Conservation (phyloP, 2,888 invertebrate genomes). For the Drosophila hamatofila region DNA sequence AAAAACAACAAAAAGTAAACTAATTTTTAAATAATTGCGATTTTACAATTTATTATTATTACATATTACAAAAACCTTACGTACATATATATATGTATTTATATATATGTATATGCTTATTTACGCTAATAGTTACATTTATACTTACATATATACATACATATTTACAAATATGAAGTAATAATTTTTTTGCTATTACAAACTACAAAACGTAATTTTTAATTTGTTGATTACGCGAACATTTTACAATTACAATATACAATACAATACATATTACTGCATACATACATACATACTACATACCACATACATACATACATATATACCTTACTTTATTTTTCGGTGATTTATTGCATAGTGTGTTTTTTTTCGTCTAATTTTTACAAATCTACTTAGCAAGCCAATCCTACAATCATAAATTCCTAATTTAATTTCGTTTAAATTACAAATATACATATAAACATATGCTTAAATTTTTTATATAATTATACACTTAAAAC, state of each 20-base stretch:
- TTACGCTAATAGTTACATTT: slow-evolving; percentile 69
- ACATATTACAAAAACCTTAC: slow-evolving; percentile 43
- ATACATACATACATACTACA: slow-evolving; percentile 34
- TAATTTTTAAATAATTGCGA: slow-evolving; percentile 72
- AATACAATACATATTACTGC: slow-evolving; percentile 33
- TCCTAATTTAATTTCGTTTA: slow-evolving; percentile 78
- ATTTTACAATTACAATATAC: slow-evolving; percentile 53
- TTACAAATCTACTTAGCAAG: slow-evolving; percentile 59
- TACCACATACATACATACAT: slow-evolving; percentile 38
- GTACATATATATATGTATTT: slow-evolving; percentile 24
- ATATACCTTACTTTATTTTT: slow-evolving; percentile 75
- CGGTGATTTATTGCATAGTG: slow-evolving; percentile 80
- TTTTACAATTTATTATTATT: slow-evolving; percentile 74
- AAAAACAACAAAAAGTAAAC: slow-evolving; percentile 61
- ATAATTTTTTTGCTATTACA: slow-evolving; percentile 59
- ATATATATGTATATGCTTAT: slow-evolving; percentile 48
- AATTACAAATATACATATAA: slow-evolving; percentile 66
- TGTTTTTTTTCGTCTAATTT: slow-evolving; percentile 71
- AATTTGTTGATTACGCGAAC: slow-evolving; percentile 69
- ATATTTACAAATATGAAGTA: slow-evolving; percentile 46
- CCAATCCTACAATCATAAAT: slow-evolving; percentile 73
- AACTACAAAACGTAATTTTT: slow-evolving; percentile 67
- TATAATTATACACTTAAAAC: slow-evolving; percentile 71
- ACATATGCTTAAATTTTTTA: slow-evolving; percentile 66
- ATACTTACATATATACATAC: slow-evolving; percentile 44